Evolutionary conservation across 2,888 invertebrate species (phyloP).

Genomic region (Ptycholaimellus sp.): DNA sequence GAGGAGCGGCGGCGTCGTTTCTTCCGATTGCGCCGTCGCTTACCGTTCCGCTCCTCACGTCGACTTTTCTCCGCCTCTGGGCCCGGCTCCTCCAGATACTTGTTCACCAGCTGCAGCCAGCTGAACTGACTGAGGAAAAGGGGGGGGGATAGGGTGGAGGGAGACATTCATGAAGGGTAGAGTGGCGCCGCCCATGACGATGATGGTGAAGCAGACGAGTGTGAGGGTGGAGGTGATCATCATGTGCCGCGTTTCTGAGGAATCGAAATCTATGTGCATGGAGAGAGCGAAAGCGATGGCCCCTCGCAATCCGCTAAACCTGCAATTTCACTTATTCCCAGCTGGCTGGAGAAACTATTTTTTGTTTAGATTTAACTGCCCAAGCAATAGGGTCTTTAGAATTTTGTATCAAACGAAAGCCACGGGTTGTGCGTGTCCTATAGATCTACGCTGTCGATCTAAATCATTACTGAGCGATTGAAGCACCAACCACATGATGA

Average conservation of each 20-base stretch:
- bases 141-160: slow-evolving; percentile 1
- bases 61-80: slow-evolving; percentile 9
- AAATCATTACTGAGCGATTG: no score
- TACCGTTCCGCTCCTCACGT: background rate
- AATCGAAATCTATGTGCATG: slow-evolving; percentile 70
- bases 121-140: slow-evolving; percentile 2
- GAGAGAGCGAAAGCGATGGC: slow-evolving; percentile 94
- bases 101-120: slow-evolving; percentile 41
- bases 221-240: slow-evolving; percentile 94
- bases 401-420: no score
- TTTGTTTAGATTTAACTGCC: no score
- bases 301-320: slow-evolving; percentile 48
- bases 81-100: slow-evolving; percentile 35
- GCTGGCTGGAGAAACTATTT: slow-evolving; percentile 5
- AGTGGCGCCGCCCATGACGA: slow-evolving; percentile 83
- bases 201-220: slow-evolving; percentile 77
- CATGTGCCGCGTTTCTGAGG: slow-evolving; percentile 66
- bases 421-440: no score
- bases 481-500: slow-evolving; percentile 99
- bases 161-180: slow-evolving; percentile 65
- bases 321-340: no score
- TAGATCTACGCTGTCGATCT: no score
- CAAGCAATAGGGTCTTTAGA: no score
- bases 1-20: background rate
- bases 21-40: background rate